Evolutionary conservation across 2,888 invertebrate species (phyloP), one percentile per base, ranked within the genome.

Genomic region (Acronicta leporina): DNA sequence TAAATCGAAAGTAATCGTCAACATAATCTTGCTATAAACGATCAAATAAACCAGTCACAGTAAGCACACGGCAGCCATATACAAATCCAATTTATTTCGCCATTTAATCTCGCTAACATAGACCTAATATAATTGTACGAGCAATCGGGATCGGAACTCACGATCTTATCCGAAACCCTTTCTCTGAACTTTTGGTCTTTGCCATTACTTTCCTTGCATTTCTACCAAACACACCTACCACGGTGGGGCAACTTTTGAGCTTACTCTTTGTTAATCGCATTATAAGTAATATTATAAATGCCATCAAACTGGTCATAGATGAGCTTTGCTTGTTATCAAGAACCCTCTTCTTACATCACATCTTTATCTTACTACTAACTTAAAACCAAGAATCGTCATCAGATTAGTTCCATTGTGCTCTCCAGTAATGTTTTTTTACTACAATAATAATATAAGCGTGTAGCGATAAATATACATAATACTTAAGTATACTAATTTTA

Each of bases 181-280:
- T 73, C 68, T 56, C 52, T 73, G 62, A 73, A 68, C 74, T 61
- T 68, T 56, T 68, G 74, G 62, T 68, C 68, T 69, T 73, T 47
- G 45, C 62, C 68, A 73, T 69, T 53, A 68, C 50, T 68, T 53
- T 56, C 46, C 46, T 50, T 68, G 61, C 60, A 25, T 44, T 53
- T 47, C n/a, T 13, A 38, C n/a, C 0, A 20, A 15, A 20, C 20
- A 4, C 13, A 38, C 13, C 46, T 27, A 41, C n/a, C 42, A 13
- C n/a, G 35, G n/a, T 16, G 11, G n/a, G 13, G 45, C 15, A 46
- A 27, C 25, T 46, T 48, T 54, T 47, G 40, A 54, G 11, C 6
- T 46, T 2, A 54, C 16, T 44, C 0, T 45, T 52, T 47, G 14
- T 30, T 46, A n/a, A 43, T 43, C 13, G 4, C 16, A 15, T 35